Percentiles rank a stretch among this genome's conserved stretches.
These are phyloP conservation scores for Temnothorax curvispinosus DNA, from an alignment of 1,140 invertebrate species.

Conservation along the genomic window DNA sequence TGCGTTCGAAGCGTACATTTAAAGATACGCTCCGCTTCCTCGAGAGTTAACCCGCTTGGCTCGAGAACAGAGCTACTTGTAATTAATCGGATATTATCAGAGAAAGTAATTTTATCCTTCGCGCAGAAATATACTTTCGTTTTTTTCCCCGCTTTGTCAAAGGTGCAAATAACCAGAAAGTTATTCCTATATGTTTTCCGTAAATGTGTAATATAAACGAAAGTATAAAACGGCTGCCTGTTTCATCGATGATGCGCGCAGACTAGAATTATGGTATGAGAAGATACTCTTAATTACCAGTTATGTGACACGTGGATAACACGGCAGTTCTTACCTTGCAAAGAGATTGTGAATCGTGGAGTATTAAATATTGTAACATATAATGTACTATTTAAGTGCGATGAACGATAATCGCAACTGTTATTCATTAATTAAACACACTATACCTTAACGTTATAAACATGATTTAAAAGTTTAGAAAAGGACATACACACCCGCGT, in stretches of 20 bases:
- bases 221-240: conserved; percentile 71
- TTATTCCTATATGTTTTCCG: conserved; percentile 53
- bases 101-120: conserved; percentile 29
- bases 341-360: conserved; percentile 78
- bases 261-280: conserved; percentile 36
- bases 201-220: conserved; percentile 71
- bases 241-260: conserved; percentile 62
- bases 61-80: conserved; percentile 47
- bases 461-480: conserved; percentile 66
- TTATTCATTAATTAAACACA: conserved; percentile 75
- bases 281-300: conserved; percentile 54
- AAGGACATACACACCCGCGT: conserved; percentile 31
- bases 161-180: conserved; percentile 15
- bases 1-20: conserved; percentile 59
- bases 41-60: conserved; percentile 5
- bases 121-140: conserved; percentile 25
- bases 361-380: conserved; percentile 84
- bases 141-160: conserved; percentile 20
- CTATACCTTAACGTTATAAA: conserved; percentile 60
- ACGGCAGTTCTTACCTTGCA: conserved; percentile 76
- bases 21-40: conserved; percentile 35
- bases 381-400: conserved; percentile 77
- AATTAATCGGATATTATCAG: conserved; percentile 42
- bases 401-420: conserved; percentile 79
- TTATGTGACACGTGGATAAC: conserved; percentile 61